Conservation (phyloP, 2,797 vertebrate species). For the Serranus cabrilla region DNA sequence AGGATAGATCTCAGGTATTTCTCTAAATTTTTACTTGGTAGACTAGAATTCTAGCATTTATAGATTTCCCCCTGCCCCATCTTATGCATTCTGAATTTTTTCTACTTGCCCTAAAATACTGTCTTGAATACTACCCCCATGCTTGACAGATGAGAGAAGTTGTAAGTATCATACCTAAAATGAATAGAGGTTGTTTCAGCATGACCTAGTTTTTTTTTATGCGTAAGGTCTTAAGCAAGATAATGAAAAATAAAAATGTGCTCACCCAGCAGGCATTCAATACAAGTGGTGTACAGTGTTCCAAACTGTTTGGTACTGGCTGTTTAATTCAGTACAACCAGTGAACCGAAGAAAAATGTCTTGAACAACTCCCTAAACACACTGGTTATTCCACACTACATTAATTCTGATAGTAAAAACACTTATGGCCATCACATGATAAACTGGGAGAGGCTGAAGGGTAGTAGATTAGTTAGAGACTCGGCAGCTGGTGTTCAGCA, state of each 20-base stretch:
- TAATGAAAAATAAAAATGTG: neutral
- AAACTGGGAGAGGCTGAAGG: no score
- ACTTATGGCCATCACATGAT: no score
- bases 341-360: neutral
- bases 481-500: no score
- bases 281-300: neutral
- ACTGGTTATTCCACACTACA: no score
- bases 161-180: conserved; percentile 70
- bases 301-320: neutral
- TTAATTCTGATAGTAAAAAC: no score
- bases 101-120: conserved; percentile 26
- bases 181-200: neutral
- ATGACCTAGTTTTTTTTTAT: neutral
- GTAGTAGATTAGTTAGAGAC: no score
- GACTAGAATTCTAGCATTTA: neutral
- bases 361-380: no score
- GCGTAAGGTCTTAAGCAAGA: neutral
- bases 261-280: no score
- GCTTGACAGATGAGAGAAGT: conserved; percentile 73
- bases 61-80: neutral
- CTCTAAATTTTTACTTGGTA: accelerated
- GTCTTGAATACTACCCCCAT: conserved; percentile 3
- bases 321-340: neutral
- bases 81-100: neutral
- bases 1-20: neutral